Evolutionary conservation across 2,797 vertebrate genomes (phyloP), one percentile per base, ranked within the genome.

Genomic region (Gymnodraco acuticeps): DNA sequence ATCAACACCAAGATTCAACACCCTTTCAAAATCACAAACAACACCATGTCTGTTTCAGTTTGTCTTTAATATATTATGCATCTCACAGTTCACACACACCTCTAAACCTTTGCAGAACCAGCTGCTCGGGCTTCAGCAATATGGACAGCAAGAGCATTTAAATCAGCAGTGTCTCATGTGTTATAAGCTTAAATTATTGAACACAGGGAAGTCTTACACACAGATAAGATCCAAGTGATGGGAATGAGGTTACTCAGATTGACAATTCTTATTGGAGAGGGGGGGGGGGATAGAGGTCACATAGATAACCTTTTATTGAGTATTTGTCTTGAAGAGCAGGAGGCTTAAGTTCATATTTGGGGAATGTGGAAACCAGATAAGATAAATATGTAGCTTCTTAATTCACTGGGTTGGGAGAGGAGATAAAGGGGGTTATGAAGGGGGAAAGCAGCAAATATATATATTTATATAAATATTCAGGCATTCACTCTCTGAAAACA

Each of bases 341-440:
- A 74, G 69, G 63, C 80, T 91, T 86, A 78, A 89, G 78, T 86
- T 87, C 77, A 89, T 87, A 91, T 89, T 88, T 88, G 83, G 87
- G 91, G 88, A 91, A 91, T 90, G 88, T 92, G 87, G 78, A 89
- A 87, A 90, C 87, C 84, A 87, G 70, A 90, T 90, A 88, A 87
- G 85, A 91, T 92, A 87, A 90, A 90, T 89, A 90, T 70, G 72
- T 74, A 92, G 83, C 80, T 89, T 85, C 70, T 86, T 77, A 81
- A 87, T 84, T 92, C 72, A 86, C 48, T 77, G 72, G 64, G 64
- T 65, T 79, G 68, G 73, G 69, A 51, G 53, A 78, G n/a, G 16
- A 61, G 51, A 73, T 60, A 70, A 73, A 10, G 63, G 54, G 68
- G 58, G 56, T 41, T 61, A 60, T 63, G 68, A 78, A 56, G n/a